These are phyloP conservation scores for Dascillus cervinus DNA, from an alignment of 2,888 invertebrate genomes.

Conservation along the genomic window DNA sequence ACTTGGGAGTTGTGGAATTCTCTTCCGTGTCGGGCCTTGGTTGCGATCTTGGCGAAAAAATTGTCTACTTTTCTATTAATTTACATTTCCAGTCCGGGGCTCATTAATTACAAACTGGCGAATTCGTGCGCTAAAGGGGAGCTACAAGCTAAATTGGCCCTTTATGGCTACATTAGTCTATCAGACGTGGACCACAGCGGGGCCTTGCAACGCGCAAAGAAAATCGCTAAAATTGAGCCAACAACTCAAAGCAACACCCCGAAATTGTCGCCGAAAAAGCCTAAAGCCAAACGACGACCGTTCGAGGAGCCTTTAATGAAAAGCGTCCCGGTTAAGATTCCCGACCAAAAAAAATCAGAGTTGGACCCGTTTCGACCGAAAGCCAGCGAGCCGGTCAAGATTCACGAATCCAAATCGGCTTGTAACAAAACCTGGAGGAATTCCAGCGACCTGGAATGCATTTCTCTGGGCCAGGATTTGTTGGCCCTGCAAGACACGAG, in stretches of 20 bases:
- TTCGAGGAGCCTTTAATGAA: not conserved
- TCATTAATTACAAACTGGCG: conserved; percentile 40
- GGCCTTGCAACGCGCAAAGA: not conserved
- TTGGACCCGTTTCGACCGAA: conserved; percentile 12
- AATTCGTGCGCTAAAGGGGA: conserved; percentile 20
- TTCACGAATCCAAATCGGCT: conserved; percentile 37
- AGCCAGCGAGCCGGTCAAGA: conserved; percentile 41
- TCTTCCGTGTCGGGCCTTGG: conserved; percentile 54
- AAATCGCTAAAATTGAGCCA: not conserved
- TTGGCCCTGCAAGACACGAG: conserved; percentile 48
- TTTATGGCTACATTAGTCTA: conserved; percentile 26
- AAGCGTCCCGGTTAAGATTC: not conserved
- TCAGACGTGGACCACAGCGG: conserved; percentile 18
- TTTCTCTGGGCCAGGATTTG: conserved; percentile 54
- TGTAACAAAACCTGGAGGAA: conserved; percentile 51
- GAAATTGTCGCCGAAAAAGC: conserved; percentile 9
- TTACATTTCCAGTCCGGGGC: conserved; percentile 46
- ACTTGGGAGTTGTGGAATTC: conserved; percentile 64
- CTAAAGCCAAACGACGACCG: not conserved
- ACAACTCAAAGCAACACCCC: conserved; percentile 10
- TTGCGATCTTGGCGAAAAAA: conserved; percentile 54
- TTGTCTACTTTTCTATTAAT: conserved; percentile 46
- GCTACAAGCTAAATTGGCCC: conserved; percentile 23
- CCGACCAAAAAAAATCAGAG: too few relatives aligned
- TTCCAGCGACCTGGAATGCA: conserved; percentile 52